These are phyloP conservation scores for Diploscapter pachys DNA, from an alignment of 1,140 invertebrate genomes.

Conservation along the genomic window DNA sequence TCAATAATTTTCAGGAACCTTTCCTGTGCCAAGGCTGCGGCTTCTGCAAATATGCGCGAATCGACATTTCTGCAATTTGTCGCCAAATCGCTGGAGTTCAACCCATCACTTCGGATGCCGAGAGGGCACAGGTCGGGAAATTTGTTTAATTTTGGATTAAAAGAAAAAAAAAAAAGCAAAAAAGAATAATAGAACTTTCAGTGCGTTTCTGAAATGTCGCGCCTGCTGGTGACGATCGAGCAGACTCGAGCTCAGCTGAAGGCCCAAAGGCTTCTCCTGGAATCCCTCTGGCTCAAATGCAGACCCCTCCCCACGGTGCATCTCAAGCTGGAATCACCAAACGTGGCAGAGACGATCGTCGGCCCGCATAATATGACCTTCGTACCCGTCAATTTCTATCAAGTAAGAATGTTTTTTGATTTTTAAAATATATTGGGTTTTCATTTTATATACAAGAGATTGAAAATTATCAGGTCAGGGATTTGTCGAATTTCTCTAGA, in stretches of 20 bases:
- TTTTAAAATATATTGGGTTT: not conserved
- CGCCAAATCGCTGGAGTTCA: constrained; percentile 89
- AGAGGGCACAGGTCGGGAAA: constrained; percentile 65
- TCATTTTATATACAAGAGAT: no score
- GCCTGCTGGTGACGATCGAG: constrained; percentile 10
- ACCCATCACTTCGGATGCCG: constrained; percentile 90
- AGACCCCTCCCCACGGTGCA: constrained; percentile 12
- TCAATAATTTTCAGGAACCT: constrained; percentile 68
- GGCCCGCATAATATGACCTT: constrained; percentile 1
- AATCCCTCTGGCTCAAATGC: constrained; percentile 23
- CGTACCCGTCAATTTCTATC: not conserved
- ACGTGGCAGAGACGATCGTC: constrained; percentile 8
- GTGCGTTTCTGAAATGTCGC: constrained; percentile 7
- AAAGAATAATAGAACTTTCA: not conserved
- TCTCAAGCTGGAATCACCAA: constrained; percentile 4
- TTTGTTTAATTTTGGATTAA: no score
- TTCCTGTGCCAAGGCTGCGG: constrained; percentile 97
- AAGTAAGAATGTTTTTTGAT: not conserved
- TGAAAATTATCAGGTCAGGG: no score
- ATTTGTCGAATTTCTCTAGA: no score
- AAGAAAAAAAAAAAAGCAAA: no score
- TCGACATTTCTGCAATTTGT: constrained; percentile 84
- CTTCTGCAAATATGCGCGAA: constrained; percentile 99
- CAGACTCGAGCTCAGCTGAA: constrained; percentile 7
- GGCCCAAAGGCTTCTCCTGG: constrained; percentile 63